Evolutionary conservation across 64 coral and sea anemone genomes (phyloP).

Genomic region (Porites lutea): DNA sequence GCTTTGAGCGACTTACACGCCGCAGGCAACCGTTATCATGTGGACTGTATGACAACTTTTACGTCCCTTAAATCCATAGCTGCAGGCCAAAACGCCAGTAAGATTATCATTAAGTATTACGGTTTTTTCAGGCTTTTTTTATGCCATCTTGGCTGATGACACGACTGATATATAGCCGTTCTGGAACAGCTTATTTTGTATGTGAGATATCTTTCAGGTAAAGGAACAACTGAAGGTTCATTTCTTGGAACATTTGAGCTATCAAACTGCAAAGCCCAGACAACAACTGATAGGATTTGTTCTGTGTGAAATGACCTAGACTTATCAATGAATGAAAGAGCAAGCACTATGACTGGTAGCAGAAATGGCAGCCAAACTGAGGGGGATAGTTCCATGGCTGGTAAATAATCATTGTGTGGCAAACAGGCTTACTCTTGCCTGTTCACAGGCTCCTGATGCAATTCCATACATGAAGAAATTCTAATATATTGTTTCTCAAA

Average conservation of each 20-base stretch:
- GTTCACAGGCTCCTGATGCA: background rate
- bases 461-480: background rate
- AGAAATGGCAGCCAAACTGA: slow-evolving; percentile 10
- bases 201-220: background rate
- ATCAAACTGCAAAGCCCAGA: slow-evolving; percentile 1
- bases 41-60: slow-evolving; percentile 59
- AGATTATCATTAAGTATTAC: too few species aligned
- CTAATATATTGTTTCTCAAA: background rate
- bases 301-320: slow-evolving; percentile 1
- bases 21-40: slow-evolving; percentile 69
- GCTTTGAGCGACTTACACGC: slow-evolving; percentile 80
- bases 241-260: slow-evolving; percentile 21
- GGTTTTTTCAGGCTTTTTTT: background rate
- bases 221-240: background rate
- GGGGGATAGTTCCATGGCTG: background rate
- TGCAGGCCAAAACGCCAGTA: slow-evolving; percentile 39
- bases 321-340: slow-evolving; percentile 13
- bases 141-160: background rate
- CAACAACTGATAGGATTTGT: background rate
- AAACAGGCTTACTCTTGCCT: background rate
- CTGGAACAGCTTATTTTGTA: slow-evolving; percentile 9
- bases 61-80: slow-evolving; percentile 63
- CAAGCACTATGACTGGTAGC: background rate
- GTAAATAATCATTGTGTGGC: slow-evolving; percentile 17
- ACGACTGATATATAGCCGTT: background rate